Evolutionary conservation across 23 tunicate species (phyloP).

Genomic region (Corella eumyota): DNA sequence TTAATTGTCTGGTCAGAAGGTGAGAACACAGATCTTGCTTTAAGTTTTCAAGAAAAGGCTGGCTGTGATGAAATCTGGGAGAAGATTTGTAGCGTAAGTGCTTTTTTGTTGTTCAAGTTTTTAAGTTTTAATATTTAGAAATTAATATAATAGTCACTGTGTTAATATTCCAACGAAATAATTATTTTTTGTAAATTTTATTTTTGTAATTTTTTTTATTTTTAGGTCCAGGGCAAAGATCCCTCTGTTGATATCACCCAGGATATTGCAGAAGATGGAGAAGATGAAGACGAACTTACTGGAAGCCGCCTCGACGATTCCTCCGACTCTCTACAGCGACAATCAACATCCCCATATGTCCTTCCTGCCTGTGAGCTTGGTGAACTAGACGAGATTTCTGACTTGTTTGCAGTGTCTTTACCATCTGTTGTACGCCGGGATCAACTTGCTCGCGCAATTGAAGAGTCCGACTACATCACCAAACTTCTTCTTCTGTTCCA

Average conservation of each 20-base stretch:
- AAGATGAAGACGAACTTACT: constrained; percentile 44
- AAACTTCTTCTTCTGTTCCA: constrained; percentile 65
- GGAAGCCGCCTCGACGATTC: constrained; percentile 42
- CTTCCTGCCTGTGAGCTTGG: constrained; percentile 82
- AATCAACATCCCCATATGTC: constrained; percentile 45
- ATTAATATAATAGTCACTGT: not conserved
- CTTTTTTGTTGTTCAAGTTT: not conserved
- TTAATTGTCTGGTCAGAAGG: constrained; percentile 95
- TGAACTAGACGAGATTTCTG: constrained; percentile 65
- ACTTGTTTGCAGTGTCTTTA: constrained; percentile 40
- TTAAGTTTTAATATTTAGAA: constrained; percentile 2
- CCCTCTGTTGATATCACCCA: constrained; percentile 93
- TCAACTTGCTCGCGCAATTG: constrained; percentile 71
- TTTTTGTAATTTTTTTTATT: not conserved
- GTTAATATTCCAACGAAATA: not conserved
- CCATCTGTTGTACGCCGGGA: constrained; percentile 69
- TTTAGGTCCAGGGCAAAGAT: constrained; percentile 92
- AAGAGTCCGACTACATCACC: constrained; percentile 74
- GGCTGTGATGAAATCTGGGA: constrained; percentile 99
- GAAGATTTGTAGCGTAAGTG: constrained; percentile 71
- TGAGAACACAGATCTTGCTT: constrained; percentile 86
- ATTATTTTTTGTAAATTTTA: not conserved
- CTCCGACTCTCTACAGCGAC: constrained; percentile 28
- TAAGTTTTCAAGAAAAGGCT: constrained; percentile 86
- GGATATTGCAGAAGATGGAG: constrained; percentile 72